phyloP scores from a whole-genome alignment of 2,888 invertebrate genomes.

The Troilus luridus region DNA sequence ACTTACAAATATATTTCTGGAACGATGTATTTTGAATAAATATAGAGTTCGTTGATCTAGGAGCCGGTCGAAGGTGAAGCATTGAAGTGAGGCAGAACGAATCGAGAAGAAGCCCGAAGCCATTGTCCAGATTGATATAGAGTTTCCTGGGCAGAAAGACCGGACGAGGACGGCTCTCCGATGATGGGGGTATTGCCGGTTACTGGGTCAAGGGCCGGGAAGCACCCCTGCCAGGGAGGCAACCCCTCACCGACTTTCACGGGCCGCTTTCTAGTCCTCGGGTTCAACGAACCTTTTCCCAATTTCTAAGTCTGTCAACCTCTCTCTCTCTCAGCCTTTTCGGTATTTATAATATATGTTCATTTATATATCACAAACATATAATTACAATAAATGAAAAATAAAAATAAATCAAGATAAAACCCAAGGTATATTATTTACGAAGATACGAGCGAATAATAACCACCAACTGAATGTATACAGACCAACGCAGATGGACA shows the following conservation, averaged over 20 bases:
- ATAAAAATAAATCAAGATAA: no score
- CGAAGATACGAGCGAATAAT: no score
- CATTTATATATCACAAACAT: no score
- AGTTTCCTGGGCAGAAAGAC: background rate
- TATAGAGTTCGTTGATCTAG: background rate
- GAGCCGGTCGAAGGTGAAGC: background rate
- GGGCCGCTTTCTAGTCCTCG: background rate
- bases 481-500: no score
- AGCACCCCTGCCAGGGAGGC: background rate
- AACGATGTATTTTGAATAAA: background rate
- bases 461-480: no score
- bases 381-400: no score
- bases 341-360: no score
- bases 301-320: constrained; percentile 13
- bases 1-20: background rate
- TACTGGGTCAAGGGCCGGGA: background rate
- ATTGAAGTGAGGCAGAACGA: background rate
- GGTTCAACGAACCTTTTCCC: constrained; percentile 23
- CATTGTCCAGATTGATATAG: background rate
- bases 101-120: background rate
- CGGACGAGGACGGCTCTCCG: background rate
- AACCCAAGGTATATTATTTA: no score
- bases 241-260: background rate
- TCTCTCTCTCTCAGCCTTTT: background rate
- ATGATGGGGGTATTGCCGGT: background rate